Conservation (phyloP, 2,113 vertebrate genomes). For the Irena cyanogastra region DNA sequence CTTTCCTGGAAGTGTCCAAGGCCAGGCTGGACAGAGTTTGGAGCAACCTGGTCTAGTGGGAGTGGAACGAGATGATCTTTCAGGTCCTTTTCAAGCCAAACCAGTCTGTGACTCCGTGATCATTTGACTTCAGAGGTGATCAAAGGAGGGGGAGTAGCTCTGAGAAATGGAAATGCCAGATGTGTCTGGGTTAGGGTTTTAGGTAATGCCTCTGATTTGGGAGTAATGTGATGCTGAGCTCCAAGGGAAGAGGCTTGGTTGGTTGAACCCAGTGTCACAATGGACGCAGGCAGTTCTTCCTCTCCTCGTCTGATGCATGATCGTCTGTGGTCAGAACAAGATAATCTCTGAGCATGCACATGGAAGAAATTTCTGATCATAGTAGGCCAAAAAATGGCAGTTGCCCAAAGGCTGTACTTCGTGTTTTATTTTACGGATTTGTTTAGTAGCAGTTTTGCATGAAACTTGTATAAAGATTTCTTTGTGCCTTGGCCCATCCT, state of each 20-base stretch:
- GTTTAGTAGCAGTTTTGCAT: neutral
- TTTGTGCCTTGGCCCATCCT: neutral
- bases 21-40: neutral
- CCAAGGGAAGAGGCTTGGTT: neutral
- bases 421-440: neutral
- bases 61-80: fast-evolving
- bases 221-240: neutral
- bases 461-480: neutral
- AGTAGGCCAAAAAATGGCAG: neutral
- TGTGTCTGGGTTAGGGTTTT: neutral
- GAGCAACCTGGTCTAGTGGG: neutral
- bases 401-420: neutral
- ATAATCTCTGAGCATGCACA: neutral
- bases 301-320: neutral
- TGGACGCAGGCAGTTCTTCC: neutral
- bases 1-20: neutral
- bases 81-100: neutral
- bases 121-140: neutral
- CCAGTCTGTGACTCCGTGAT: neutral
- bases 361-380: neutral
- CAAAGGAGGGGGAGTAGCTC: neutral
- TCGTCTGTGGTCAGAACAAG: neutral
- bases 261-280: neutral
- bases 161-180: neutral
- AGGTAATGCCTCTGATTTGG: neutral